These are phyloP conservation scores for Margaritifera margaritifera DNA, from an alignment of 2,888 invertebrate species.

Conservation along the genomic window DNA sequence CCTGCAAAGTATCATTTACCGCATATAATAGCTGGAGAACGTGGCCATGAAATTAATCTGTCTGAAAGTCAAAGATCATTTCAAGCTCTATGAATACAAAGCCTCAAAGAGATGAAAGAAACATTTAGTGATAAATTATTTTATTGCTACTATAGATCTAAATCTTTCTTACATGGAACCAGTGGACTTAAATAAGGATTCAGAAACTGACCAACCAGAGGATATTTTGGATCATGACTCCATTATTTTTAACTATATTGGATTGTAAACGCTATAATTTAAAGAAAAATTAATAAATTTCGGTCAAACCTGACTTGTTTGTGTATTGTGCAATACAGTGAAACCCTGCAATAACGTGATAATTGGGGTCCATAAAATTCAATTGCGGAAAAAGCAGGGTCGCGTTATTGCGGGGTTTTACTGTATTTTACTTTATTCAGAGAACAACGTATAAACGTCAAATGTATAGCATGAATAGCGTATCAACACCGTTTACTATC, in stretches of 20 bases:
- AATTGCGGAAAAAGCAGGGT: too few relatives aligned
- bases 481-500: too few relatives aligned
- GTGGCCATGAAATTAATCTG: constrained; percentile 21
- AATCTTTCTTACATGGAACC: constrained; percentile 14
- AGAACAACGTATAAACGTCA: too few relatives aligned
- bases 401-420: too few relatives aligned
- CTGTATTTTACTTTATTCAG: too few relatives aligned
- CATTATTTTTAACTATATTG: constrained; percentile 19
- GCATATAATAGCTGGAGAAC: constrained; percentile 24
- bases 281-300: too few relatives aligned
- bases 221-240: constrained; percentile 26
- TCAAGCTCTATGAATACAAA: constrained; percentile 24
- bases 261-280: too few relatives aligned
- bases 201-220: constrained; percentile 10
- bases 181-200: constrained; percentile 18
- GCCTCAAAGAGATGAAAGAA: constrained; percentile 20
- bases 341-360: too few relatives aligned
- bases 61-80: constrained; percentile 16
- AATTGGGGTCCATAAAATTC: too few relatives aligned
- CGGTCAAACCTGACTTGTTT: too few relatives aligned
- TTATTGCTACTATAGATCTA: constrained; percentile 24
- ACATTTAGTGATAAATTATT: constrained; percentile 18
- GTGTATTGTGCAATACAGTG: too few relatives aligned
- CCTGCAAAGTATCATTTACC: constrained; percentile 24
- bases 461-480: too few relatives aligned